Evolutionary conservation across 2,113 vertebrate genomes (phyloP), one percentile per base, ranked within the genome.

Genomic region (Trematomus loennbergii): DNA sequence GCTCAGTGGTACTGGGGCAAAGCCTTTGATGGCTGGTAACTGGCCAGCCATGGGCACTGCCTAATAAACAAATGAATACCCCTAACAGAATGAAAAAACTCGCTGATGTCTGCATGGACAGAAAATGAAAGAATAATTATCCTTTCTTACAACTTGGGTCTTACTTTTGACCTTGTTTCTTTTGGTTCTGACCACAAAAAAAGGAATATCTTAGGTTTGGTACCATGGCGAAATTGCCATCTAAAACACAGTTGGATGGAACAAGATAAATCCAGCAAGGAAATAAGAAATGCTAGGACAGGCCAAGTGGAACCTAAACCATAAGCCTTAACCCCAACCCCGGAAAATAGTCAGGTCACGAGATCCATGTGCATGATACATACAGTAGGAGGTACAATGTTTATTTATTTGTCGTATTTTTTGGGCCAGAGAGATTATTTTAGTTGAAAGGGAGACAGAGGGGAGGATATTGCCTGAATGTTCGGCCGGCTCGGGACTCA

Each of bases 21-120:
- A 87, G 85, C 77, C 89, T 94, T 93, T 93, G 88, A 93, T 88
- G 87, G 83, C 66, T 79, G 82, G 72, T 86, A 84, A 83, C 72
- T 76, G 72, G 83, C 83, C 86, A 79, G 84, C 88, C 88, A 84
- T 71, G 78, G 85, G 79, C 64, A 53, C 64, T 62, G 86, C 63
- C 81, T 85, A 69, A 91, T 88, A 84, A 87, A 88, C 82, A 88
- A 92, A 86, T 80, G 78, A 81, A 87, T 75, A 85, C 69, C 54
- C 75, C 75, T 59, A 81, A 85, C 59, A 63, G 46, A 88, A 80
- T 60, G 45, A 52, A 52, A 53, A 80, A 84, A 68, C n/a, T n/a
- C 20, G 66, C 66, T 73, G 53, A 70, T 70, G 58, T 82, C 66
- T 78, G 55, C 55, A 50, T 49, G 65, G 65, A 68, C 36, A 29